These are phyloP conservation scores for Oreochromis spilurus DNA, from an alignment of 2,113 vertebrate species.

Conservation along the genomic window DNA sequence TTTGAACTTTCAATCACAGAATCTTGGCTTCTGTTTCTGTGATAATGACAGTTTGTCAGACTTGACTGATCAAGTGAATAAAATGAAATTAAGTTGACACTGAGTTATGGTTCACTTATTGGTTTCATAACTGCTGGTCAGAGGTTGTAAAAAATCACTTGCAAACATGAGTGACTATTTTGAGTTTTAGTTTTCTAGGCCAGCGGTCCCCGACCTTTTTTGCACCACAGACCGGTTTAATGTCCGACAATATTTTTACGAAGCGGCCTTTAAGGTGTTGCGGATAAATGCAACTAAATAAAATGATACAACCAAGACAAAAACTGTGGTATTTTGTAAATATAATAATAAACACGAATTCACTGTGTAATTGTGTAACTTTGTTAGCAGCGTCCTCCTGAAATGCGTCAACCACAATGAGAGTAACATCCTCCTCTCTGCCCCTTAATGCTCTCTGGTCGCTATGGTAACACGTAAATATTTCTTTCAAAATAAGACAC, in stretches of 20 bases:
- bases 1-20: neutral
- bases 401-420: neutral
- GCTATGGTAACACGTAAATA: rapidly evolving
- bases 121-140: neutral
- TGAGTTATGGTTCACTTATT: neutral
- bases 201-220: neutral
- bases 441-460: neutral
- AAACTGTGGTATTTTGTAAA: neutral
- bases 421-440: neutral
- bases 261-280: neutral
- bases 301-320: neutral
- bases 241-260: neutral
- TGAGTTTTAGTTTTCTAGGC: neutral
- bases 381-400: neutral
- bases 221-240: rapidly evolving
- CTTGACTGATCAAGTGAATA: neutral
- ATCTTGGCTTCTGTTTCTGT: neutral
- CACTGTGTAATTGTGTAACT: neutral
- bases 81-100: neutral
- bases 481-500: neutral
- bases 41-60: neutral
- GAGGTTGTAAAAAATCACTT: neutral
- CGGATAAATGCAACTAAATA: neutral
- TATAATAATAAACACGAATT: neutral
- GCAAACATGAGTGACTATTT: neutral